A percentile compares a stretch with the other conserved stretches of the same genome.
phyloP scores from a whole-genome alignment of 2,797 vertebrate species.

The Silurus lanzhouensis region DNA sequence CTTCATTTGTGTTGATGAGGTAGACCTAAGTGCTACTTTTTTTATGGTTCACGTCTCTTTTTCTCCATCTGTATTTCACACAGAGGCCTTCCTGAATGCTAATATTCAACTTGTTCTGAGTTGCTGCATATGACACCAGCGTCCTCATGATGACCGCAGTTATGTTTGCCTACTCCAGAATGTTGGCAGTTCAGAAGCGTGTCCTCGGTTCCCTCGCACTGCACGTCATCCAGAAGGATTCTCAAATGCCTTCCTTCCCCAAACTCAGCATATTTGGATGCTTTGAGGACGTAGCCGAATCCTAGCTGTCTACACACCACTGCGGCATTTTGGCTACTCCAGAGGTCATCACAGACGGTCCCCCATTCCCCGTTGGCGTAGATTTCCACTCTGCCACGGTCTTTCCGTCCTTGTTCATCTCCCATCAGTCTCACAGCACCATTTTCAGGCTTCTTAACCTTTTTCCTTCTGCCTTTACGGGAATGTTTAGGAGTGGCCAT shows the following conservation, averaged over 20 bases:
- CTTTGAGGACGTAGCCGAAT: conserved; percentile 75
- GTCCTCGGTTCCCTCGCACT: conserved; percentile 80
- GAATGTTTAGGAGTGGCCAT: conserved; percentile 55
- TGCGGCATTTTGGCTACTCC: conserved; percentile 72
- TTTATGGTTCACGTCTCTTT: conserved; percentile 12
- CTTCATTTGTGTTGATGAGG: conserved; percentile 43
- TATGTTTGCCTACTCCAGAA: conserved; percentile 76
- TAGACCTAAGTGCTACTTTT: conserved; percentile 52
- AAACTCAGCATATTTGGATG: conserved; percentile 84
- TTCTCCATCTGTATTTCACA: conserved; percentile 23
- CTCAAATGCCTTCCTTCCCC: conserved; percentile 79
- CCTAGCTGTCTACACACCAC: conserved; percentile 92
- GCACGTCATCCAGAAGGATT: conserved; percentile 88
- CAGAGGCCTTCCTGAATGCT: conserved; percentile 13
- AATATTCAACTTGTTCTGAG: conserved; percentile 44
- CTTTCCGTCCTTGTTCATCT: conserved; percentile 57
- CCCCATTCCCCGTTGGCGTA: conserved; percentile 83
- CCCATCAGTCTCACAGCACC: conserved; percentile 81
- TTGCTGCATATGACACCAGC: conserved; percentile 85
- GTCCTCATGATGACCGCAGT: conserved; percentile 89
- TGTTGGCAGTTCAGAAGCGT: conserved; percentile 85
- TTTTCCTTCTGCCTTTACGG: conserved; percentile 65
- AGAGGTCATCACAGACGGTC: conserved; percentile 90
- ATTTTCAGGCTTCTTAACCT: conserved; percentile 60
- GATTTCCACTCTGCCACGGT: conserved; percentile 85